phyloP scores from a whole-genome alignment of 2,888 invertebrate species.

The Chymomyza amoena region DNA sequence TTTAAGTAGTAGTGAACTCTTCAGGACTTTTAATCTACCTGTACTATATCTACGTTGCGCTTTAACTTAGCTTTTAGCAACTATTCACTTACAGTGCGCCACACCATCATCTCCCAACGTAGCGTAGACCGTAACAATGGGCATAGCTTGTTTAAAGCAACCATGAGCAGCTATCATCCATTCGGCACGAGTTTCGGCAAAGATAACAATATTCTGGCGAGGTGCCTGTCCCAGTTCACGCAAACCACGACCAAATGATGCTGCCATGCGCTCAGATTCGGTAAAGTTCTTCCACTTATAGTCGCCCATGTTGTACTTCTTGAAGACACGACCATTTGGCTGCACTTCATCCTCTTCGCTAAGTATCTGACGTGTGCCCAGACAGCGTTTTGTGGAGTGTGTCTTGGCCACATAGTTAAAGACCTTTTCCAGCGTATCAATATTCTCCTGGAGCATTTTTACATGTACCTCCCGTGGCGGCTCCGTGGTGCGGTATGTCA shows the following conservation, averaged over 20 bases:
- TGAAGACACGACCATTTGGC: conserved; percentile 95
- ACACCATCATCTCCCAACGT: conserved; percentile 98
- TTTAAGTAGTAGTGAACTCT: no score
- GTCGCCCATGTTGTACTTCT: conserved; percentile 96
- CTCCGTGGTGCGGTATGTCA: conserved; percentile 87
- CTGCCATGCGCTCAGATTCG: conserved; percentile 86
- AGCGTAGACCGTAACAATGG: conserved; percentile 98
- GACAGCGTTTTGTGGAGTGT: conserved; percentile 86
- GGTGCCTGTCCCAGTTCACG: conserved; percentile 87
- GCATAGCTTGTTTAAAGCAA: conserved; percentile 95
- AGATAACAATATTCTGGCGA: conserved; percentile 90
- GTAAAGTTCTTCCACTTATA: conserved; percentile 93
- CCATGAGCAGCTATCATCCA: conserved; percentile 99
- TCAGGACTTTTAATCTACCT: not conserved
- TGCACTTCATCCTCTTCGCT: conserved; percentile 97
- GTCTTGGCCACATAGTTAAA: conserved; percentile 87
- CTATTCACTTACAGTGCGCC: conserved; percentile 85
- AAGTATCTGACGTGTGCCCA: conserved; percentile 94
- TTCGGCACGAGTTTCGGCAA: conserved; percentile 98
- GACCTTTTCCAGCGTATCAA: conserved; percentile 91
- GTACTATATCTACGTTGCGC: not conserved
- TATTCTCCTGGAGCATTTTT: conserved; percentile 86
- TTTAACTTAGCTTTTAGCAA: not conserved
- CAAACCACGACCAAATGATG: conserved; percentile 90
- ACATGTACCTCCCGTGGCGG: conserved; percentile 86